A percentile compares a stretch with the other conserved stretches of the same genome.
These are phyloP conservation scores for Keiferia lycopersicella DNA, from an alignment of 2,888 invertebrate species.

Conservation along the genomic window DNA sequence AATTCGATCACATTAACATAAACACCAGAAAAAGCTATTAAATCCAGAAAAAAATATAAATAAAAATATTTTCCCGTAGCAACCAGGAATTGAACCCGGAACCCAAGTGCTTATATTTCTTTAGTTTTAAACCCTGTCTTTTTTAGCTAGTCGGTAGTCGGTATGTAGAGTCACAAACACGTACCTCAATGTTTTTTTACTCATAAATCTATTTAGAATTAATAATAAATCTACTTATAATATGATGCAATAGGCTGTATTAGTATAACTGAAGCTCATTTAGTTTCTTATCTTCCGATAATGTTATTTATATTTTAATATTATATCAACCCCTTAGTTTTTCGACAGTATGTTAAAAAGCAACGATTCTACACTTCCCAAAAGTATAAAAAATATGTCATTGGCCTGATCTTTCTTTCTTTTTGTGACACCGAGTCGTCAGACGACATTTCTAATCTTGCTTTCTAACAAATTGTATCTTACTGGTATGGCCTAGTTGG, in stretches of 20 bases:
- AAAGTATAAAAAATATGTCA: not conserved
- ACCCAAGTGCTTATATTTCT: too few species aligned
- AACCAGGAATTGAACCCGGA: too few species aligned
- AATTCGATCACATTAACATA: too few species aligned
- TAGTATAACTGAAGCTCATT: conserved; percentile 1
- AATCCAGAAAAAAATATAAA: too few species aligned
- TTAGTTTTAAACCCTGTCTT: too few species aligned
- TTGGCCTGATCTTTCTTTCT: too few species aligned
- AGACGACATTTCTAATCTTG: too few species aligned
- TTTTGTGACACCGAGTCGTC: too few species aligned
- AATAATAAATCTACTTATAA: not conserved
- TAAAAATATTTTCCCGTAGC: too few species aligned
- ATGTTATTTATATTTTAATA: not conserved
- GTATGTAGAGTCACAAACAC: too few species aligned
- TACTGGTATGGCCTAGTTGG: conserved; percentile 60
- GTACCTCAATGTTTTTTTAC: not conserved
- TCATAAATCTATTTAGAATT: not conserved
- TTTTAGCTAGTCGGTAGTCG: too few species aligned
- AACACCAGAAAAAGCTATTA: too few species aligned
- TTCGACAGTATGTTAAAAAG: not conserved
- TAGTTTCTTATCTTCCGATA: not conserved
- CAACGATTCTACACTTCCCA: not conserved
- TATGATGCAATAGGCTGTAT: not conserved
- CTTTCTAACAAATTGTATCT: not conserved
- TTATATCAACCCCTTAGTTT: not conserved